Percentiles rank a stretch among this genome's conserved stretches.
Conservation (phyloP, 2,113 vertebrate species). For the Melanocharis versteri region DNA sequence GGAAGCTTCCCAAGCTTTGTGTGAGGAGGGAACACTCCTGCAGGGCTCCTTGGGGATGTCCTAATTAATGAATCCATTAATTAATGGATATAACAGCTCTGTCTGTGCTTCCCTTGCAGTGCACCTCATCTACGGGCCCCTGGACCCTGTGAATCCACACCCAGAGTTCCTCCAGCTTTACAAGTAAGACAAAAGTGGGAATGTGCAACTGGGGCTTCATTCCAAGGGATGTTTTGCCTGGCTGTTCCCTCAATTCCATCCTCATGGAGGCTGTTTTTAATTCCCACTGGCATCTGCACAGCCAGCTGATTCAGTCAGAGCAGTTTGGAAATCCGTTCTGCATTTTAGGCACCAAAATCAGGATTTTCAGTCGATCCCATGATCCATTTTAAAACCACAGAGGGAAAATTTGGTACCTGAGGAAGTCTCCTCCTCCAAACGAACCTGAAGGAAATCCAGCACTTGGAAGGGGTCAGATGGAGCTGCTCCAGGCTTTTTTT, state of each 20-base stretch:
- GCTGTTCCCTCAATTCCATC: neutral
- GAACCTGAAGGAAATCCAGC: neutral
- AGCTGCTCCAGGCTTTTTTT: neutral
- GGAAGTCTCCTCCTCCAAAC: neutral
- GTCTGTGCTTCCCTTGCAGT: slow-evolving; percentile 73
- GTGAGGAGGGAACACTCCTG: accelerated
- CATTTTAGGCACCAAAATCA: neutral
- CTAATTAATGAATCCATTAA: neutral
- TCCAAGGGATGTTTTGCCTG: neutral
- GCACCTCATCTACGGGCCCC: slow-evolving; percentile 93
- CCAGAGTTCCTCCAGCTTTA: slow-evolving; percentile 90
- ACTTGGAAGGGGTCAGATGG: neutral
- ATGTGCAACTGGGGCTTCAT: neutral
- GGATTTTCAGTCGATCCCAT: neutral
- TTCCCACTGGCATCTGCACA: neutral
- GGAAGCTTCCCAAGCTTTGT: neutral
- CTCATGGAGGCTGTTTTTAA: accelerated
- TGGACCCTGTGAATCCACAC: slow-evolving; percentile 91
- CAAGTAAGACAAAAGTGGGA: slow-evolving; percentile 72
- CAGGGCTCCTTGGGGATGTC: neutral
- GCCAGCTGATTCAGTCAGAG: neutral
- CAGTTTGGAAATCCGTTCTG: neutral
- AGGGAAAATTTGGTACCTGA: neutral
- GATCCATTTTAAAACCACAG: neutral
- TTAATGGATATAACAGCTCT: neutral